These are phyloP conservation scores for Odocoileus hemionus DNA, from an alignment of 2,113 vertebrate species.

Conservation along the genomic window DNA sequence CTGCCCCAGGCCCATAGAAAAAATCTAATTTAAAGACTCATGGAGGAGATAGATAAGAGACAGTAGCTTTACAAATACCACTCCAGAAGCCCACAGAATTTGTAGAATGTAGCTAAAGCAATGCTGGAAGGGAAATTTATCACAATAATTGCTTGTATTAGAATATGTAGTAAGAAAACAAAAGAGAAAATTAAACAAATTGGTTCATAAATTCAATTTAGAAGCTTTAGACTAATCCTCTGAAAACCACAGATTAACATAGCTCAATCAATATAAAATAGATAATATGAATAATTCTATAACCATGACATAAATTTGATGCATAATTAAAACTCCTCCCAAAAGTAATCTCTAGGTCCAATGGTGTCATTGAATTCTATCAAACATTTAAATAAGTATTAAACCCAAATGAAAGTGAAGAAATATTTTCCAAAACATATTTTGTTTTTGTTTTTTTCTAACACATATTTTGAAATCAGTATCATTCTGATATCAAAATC, in stretches of 20 bases:
- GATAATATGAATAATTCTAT: neutral
- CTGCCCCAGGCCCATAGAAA: neutral
- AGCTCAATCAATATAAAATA: neutral
- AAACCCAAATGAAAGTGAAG: neutral
- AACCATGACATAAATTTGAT: neutral
- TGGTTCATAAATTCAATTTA: neutral
- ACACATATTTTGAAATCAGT: neutral
- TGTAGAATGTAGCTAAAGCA: neutral
- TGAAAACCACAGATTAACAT: neutral
- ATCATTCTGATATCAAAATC: neutral
- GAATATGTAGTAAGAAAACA: neutral
- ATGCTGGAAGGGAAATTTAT: neutral
- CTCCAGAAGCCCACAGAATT: neutral
- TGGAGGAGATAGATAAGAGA: neutral
- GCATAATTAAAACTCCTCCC: neutral
- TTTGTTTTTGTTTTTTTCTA: neutral
- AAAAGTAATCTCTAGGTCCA: neutral
- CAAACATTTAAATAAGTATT: neutral
- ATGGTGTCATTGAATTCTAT: neutral
- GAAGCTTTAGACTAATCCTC: neutral
- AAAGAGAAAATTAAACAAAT: neutral
- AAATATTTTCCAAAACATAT: neutral
- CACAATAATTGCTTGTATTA: neutral
- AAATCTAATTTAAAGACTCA: neutral
- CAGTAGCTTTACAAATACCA: neutral